Conservation (phyloP, 2,797 vertebrate genomes). For the Anabas testudineus region DNA sequence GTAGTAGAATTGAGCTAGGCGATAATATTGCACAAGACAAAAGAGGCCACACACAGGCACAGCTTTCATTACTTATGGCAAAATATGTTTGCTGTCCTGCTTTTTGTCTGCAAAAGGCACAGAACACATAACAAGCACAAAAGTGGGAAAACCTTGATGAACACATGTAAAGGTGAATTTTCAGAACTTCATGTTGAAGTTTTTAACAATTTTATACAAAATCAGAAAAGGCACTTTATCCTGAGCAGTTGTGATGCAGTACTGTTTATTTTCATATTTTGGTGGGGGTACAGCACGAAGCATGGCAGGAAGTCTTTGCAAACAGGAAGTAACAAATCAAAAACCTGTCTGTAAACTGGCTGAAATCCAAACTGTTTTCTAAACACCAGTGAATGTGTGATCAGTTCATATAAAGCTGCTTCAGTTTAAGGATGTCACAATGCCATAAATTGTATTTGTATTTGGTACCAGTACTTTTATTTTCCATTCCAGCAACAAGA, state of each 20-base stretch:
- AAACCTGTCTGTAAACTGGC: not conserved
- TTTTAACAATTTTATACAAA: too few species aligned
- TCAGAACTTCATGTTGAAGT: too few species aligned
- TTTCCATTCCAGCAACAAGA: too few species aligned
- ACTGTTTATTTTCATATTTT: constrained; percentile 1
- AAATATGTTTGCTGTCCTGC: not conserved
- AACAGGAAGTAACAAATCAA: not conserved
- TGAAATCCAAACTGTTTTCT: constrained; percentile 2
- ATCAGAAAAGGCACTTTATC: not conserved
- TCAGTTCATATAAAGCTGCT: not conserved
- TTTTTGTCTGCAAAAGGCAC: not conserved
- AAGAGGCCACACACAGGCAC: constrained; percentile 22
- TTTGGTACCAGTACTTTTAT: too few species aligned
- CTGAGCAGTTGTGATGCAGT: not conserved
- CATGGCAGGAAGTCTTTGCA: constrained; percentile 7
- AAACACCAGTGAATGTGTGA: not conserved
- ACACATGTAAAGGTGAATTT: not conserved
- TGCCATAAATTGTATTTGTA: too few species aligned
- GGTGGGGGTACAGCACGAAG: not conserved
- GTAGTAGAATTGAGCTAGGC: not conserved
- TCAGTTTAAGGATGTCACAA: too few species aligned
- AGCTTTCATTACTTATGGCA: constrained; percentile 9
- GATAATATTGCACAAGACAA: not conserved
- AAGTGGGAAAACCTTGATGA: not conserved
- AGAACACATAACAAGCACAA: not conserved